A percentile compares a stretch with the other conserved stretches of the same genome.
Conservation (phyloP, 2,888 invertebrate species). For the Podabrus alpinus region DNA sequence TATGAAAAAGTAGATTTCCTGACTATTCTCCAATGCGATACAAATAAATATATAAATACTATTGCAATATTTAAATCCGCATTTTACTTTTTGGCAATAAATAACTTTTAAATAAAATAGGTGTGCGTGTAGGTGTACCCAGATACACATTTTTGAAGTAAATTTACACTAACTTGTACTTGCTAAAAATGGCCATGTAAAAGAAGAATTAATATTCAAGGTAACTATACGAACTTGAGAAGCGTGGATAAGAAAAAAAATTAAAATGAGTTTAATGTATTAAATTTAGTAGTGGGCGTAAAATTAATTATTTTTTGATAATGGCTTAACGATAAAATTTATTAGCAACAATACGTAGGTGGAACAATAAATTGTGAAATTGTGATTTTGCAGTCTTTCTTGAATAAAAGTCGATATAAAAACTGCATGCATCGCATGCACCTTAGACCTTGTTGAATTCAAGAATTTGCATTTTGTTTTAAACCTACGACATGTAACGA, state of each 20-base stretch:
- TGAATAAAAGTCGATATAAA: too few relatives aligned
- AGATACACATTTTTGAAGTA: neutral
- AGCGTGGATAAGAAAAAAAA: neutral
- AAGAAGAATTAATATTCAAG: neutral
- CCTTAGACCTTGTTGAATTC: too few relatives aligned
- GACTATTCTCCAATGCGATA: neutral
- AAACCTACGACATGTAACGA: too few relatives aligned
- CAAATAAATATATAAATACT: neutral
- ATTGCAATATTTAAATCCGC: neutral
- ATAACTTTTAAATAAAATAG: neutral
- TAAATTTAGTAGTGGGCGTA: neutral
- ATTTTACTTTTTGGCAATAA: neutral
- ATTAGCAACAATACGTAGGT: neutral
- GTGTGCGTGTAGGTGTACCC: neutral
- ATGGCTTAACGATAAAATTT: neutral
- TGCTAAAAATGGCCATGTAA: neutral
- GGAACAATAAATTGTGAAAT: neutral
- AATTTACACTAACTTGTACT: neutral
- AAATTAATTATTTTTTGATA: neutral
- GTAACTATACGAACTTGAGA: neutral
- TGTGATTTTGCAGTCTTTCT: too few relatives aligned
- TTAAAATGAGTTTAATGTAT: neutral
- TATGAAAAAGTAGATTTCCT: neutral
- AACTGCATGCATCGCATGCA: too few relatives aligned
- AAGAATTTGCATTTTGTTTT: too few relatives aligned